A percentile compares a stretch with the other conserved stretches of the same genome.
Conservation (phyloP, 2,113 vertebrate genomes). For the Orthochromis malagaraziensis region DNA sequence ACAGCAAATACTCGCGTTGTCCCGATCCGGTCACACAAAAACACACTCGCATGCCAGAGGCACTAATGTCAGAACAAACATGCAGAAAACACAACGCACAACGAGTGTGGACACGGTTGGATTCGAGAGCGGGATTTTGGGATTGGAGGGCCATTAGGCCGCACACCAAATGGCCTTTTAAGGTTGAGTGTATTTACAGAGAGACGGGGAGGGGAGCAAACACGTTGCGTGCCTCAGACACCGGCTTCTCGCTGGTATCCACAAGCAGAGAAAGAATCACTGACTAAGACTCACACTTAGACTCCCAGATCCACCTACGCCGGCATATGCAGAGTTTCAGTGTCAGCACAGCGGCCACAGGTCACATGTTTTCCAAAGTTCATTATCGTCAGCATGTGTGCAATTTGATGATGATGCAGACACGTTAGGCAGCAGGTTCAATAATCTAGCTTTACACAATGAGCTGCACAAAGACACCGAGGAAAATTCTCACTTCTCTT, state of each 20-base stretch:
- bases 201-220: slow-evolving; percentile 40
- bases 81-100: not conserved
- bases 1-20: not conserved
- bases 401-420: not conserved
- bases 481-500: not conserved
- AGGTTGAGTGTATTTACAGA: slow-evolving; percentile 69
- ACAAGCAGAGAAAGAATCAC: slow-evolving; percentile 1
- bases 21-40: not conserved
- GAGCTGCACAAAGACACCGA: not conserved
- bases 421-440: not conserved
- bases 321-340: not conserved
- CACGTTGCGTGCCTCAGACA: slow-evolving; percentile 41
- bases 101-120: not conserved
- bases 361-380: slow-evolving; percentile 67
- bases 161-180: slow-evolving; percentile 60
- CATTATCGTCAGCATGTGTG: slow-evolving; percentile 4
- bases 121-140: slow-evolving; percentile 24
- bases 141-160: slow-evolving; percentile 59
- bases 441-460: not conserved
- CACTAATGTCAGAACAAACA: slow-evolving; percentile 4
- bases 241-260: slow-evolving; percentile 24
- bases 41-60: not conserved
- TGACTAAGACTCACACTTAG: not conserved
- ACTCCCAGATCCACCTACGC: not conserved
- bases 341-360: slow-evolving; percentile 5